Evolutionary conservation across 2,113 vertebrate species (phyloP), one percentile per base, ranked within the genome.

Genomic region (Ptilorrhoa leucosticta): DNA sequence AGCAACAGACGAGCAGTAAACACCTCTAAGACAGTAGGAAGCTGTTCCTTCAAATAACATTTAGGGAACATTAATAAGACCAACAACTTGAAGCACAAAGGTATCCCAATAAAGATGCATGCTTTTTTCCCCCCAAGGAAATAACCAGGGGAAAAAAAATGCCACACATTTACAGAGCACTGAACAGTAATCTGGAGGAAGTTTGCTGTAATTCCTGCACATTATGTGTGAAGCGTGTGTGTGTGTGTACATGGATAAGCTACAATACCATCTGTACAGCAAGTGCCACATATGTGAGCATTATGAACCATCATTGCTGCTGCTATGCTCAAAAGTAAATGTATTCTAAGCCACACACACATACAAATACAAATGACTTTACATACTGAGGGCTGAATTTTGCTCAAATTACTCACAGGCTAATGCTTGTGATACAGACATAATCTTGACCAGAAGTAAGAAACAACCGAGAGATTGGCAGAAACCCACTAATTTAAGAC

Each of bases 191-290:
- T 89, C 45, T 37, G 47, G 73, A 86, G 68, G 60, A 91, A 95
- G 93, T 96, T 90, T 91, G 88, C 91, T 82, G 64, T 71, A 91
- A 96, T 95, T 92, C 83, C 82, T 54, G 87, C 83, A 91, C 69
- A 69, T 91, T 92, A 94, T 56, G 79, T 65, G 93, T 35, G 69
- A 93, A 73, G 89, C 5, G 18, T 61, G 77, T 51, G 77, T 90
- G 79, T 83, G 89, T 97, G 94, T 94, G 84, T 78, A 89, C 89
- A 92, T 2, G 87, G 75, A 82, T 64, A 93, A 96, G 89, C 86
- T 61, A 93, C 92, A 95, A 89, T 96, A 95, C 93, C 95, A 94
- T 96, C 90, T 95, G 94, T 42, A 87, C 57, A 94, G 92, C 93
- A 90, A 93, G 89, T 91, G 81, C 90, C 90, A 95, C 92, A 95